A percentile compares a stretch with the other conserved stretches of the same genome.
Conservation (phyloP, 2,888 invertebrate genomes). For the Volucella zonaria region DNA sequence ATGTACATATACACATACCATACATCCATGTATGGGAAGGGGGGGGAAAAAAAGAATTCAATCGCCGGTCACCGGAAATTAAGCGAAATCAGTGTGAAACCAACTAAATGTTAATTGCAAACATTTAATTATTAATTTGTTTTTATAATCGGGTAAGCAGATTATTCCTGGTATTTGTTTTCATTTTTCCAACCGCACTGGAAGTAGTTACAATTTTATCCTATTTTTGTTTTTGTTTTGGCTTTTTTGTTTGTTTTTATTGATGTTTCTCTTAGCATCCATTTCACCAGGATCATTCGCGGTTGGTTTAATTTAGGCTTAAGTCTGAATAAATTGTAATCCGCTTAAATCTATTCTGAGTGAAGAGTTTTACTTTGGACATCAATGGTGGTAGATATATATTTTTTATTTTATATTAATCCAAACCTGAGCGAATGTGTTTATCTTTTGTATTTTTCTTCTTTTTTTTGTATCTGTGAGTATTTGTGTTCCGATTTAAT, state of each 20-base stretch:
- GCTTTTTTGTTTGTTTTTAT: constrained; percentile 9
- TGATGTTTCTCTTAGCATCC: not conserved
- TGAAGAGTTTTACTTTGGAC: not conserved
- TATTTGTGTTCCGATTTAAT: too few species aligned
- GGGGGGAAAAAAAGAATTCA: constrained; percentile 16
- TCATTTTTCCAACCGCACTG: not conserved
- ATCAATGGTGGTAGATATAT: not conserved
- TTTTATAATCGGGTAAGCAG: constrained; percentile 49
- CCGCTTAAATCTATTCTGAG: constrained; percentile 1
- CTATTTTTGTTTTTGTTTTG: constrained; percentile 10
- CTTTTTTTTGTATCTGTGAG: too few species aligned
- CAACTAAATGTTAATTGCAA: constrained; percentile 67
- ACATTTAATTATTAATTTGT: constrained; percentile 63
- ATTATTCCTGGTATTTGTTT: constrained; percentile 26
- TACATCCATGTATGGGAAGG: not conserved
- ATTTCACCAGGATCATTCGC: not conserved
- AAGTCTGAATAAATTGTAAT: constrained; percentile 19
- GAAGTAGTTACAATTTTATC: not conserved
- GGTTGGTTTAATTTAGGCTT: constrained; percentile 15
- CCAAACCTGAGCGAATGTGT: too few species aligned
- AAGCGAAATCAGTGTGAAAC: constrained; percentile 67
- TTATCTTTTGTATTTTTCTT: too few species aligned
- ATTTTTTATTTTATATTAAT: too few species aligned
- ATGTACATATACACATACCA: too few species aligned
- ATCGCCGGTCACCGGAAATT: constrained; percentile 65